Conservation (phyloP, 2,113 vertebrate species). For the Pan paniscus region DNA sequence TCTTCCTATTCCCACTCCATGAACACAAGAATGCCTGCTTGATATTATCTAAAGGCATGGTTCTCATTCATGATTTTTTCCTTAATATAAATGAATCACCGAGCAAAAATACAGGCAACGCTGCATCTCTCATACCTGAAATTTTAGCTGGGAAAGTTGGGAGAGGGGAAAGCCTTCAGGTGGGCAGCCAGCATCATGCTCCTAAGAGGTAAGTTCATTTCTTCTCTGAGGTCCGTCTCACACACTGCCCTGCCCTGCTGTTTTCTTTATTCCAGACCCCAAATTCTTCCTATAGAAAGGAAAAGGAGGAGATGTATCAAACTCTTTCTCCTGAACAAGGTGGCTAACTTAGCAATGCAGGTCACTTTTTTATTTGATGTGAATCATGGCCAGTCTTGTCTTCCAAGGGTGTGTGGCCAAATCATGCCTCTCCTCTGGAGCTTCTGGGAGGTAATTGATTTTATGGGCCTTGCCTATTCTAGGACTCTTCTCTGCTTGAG, state of each 20-base stretch:
- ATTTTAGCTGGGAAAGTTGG: not conserved
- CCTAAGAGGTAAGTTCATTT: not conserved
- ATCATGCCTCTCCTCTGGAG: not conserved
- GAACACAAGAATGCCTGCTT: not conserved
- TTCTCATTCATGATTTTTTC: not conserved
- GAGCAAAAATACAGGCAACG: not conserved
- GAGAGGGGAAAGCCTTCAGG: not conserved
- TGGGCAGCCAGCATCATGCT: not conserved
- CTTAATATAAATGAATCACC: not conserved
- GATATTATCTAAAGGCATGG: not conserved
- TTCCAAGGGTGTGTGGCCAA: not conserved
- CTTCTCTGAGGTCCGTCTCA: not conserved
- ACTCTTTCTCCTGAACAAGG: not conserved
- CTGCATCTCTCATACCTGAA: not conserved
- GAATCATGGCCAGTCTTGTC: not conserved
- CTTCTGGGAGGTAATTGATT: not conserved
- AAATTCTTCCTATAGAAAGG: not conserved
- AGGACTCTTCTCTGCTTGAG: not conserved
- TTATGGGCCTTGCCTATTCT: slow-evolving; percentile 47
- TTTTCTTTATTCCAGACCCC: not conserved
- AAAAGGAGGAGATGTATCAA: not conserved
- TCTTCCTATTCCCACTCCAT: not conserved
- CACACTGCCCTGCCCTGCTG: not conserved
- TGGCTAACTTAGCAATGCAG: not conserved
- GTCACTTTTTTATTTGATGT: not conserved